These are phyloP conservation scores for Hecatera dysodea DNA, from an alignment of 2,888 invertebrate genomes.

Conservation along the genomic window DNA sequence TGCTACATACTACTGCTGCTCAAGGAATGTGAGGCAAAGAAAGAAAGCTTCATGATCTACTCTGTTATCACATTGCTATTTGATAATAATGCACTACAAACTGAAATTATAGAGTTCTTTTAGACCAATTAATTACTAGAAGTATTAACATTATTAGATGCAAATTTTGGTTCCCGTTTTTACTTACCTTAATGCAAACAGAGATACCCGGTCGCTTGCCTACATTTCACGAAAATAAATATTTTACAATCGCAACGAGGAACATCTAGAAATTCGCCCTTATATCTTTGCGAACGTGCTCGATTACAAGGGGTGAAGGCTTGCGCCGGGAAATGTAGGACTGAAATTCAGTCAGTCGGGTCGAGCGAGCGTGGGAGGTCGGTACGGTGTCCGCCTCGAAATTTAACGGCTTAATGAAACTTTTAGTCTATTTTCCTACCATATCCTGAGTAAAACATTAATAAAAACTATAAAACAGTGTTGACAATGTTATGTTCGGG, in stretches of 20 bases:
- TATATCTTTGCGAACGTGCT: constrained; percentile 86
- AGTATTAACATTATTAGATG: background rate
- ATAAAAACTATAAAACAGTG: constrained; percentile 68
- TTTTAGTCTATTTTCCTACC: constrained; percentile 84
- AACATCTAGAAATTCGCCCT: constrained; percentile 76
- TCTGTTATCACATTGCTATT: background rate
- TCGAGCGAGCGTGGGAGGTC: constrained; percentile 83
- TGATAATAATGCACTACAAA: background rate
- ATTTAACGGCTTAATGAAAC: constrained; percentile 81
- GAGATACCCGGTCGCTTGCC: background rate
- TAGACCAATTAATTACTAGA: background rate
- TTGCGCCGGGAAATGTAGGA: constrained; percentile 89
- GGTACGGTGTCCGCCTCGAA: constrained; percentile 76
- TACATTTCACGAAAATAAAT: background rate
- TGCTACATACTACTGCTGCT: background rate
- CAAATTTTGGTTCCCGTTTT: no score
- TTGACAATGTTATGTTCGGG: constrained; percentile 58
- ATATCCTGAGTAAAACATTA: constrained; percentile 74
- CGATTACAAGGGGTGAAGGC: constrained; percentile 90
- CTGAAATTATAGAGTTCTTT: background rate
- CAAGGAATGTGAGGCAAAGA: background rate
- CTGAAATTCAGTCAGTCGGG: constrained; percentile 87
- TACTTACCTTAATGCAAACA: background rate
- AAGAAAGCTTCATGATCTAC: background rate
- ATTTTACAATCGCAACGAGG: constrained; percentile 31